Evolutionary conservation across 2,888 invertebrate species (phyloP).

Genomic region (Chrysolina oricalcia): DNA sequence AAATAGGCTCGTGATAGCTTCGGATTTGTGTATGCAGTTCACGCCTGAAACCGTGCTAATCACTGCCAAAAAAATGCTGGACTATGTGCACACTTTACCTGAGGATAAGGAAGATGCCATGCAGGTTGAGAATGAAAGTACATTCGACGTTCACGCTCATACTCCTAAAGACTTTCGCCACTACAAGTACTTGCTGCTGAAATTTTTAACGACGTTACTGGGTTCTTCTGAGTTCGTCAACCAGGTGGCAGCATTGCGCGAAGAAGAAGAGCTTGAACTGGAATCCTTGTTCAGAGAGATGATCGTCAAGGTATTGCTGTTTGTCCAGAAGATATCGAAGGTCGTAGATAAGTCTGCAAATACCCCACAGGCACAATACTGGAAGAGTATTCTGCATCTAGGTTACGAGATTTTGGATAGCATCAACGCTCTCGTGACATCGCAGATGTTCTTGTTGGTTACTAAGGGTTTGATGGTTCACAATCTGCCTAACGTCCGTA

Average conservation of each 20-base stretch:
- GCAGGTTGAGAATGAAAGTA: constrained; percentile 71
- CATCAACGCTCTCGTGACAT: constrained; percentile 85
- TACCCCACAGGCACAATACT: constrained; percentile 80
- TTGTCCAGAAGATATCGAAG: constrained; percentile 79
- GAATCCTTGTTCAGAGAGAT: constrained; percentile 80
- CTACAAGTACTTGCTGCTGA: constrained; percentile 86
- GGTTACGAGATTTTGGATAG: constrained; percentile 87
- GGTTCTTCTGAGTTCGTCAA: constrained; percentile 81
- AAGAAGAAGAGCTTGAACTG: constrained; percentile 73
- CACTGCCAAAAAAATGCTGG: constrained; percentile 79
- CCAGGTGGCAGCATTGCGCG: constrained; percentile 75
- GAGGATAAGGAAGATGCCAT: constrained; percentile 75
- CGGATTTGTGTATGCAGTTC: constrained; percentile 80
- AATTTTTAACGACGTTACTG: constrained; percentile 82
- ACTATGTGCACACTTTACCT: constrained; percentile 80
- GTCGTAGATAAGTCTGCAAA: constrained; percentile 77
- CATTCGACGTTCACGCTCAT: constrained; percentile 74
- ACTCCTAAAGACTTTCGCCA: constrained; percentile 86
- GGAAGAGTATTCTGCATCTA: constrained; percentile 87
- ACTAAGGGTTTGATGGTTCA: constrained; percentile 83
- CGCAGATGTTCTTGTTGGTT: constrained; percentile 86
- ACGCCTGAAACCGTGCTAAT: constrained; percentile 77
- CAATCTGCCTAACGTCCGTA: constrained; percentile 80
- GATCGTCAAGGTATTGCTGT: constrained; percentile 80
- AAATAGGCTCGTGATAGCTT: constrained; percentile 79